A percentile compares a stretch with the other conserved stretches of the same genome.
These are phyloP conservation scores for Drosophila pallidifrons DNA, from an alignment of 1,140 invertebrate genomes.

Conservation along the genomic window DNA sequence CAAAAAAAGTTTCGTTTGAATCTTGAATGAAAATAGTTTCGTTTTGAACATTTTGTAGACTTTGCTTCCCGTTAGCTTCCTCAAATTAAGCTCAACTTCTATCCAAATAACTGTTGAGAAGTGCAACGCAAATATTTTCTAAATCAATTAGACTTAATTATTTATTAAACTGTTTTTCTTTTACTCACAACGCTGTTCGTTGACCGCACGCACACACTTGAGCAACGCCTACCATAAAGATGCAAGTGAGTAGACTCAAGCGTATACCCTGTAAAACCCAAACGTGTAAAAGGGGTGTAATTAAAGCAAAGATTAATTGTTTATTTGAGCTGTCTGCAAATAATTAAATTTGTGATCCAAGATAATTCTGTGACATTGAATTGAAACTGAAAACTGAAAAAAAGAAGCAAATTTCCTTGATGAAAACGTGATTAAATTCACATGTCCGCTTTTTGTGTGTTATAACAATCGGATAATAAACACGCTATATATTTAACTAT, in stretches of 20 bases:
- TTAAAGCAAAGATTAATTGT: neutral
- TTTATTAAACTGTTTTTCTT: slow-evolving; percentile 15
- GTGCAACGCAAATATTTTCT: slow-evolving; percentile 19
- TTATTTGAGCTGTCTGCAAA: too few species aligned
- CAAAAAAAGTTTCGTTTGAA: too few species aligned
- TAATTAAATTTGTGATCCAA: neutral
- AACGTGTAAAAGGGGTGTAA: neutral
- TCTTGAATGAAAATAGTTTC: too few species aligned
- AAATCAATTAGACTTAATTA: slow-evolving; percentile 23
- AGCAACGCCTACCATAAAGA: slow-evolving; percentile 5
- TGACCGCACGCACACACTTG: slow-evolving; percentile 52
- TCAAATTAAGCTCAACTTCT: neutral
- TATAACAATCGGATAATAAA: slow-evolving; percentile 8
- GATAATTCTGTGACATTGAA: neutral
- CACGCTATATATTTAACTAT: neutral
- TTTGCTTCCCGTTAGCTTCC: neutral
- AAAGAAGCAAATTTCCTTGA: neutral
- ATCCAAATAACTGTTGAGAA: neutral
- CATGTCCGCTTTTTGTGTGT: neutral
- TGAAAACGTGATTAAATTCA: slow-evolving; percentile 2
- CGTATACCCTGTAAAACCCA: neutral
- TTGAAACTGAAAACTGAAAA: neutral
- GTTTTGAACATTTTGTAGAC: neutral
- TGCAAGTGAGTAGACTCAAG: neutral
- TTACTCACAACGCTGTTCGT: slow-evolving; percentile 45